Evolutionary conservation across 2,113 vertebrate genomes (phyloP).

Genomic region (Catharus fuscescens): DNA sequence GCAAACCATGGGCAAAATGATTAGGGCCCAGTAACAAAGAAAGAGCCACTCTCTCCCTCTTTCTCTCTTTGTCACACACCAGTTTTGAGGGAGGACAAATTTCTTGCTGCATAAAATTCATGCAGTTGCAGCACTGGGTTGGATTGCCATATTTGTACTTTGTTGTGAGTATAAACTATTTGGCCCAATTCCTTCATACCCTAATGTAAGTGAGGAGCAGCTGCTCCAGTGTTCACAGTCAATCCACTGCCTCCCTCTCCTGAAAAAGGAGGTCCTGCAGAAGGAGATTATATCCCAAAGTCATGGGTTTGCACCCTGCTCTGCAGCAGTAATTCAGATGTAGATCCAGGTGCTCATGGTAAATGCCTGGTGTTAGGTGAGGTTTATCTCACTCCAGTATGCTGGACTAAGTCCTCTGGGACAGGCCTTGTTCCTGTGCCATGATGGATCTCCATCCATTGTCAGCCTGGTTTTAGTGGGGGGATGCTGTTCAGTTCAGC

Average conservation of each 20-base stretch:
- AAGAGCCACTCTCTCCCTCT: background rate
- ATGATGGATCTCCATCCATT: background rate
- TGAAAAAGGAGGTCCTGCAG: background rate
- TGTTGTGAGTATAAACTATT: background rate
- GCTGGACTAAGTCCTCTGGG: background rate
- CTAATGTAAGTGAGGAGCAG: background rate
- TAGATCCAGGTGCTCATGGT: background rate
- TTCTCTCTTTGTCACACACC: background rate
- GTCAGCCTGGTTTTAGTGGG: accelerated
- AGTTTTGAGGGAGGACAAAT: background rate
- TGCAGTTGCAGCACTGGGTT: background rate
- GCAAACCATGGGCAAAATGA: background rate
- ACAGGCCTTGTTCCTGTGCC: background rate
- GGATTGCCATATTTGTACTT: background rate
- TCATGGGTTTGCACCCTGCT: background rate
- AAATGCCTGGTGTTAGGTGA: background rate
- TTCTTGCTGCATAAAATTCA: background rate
- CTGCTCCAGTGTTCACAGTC: background rate
- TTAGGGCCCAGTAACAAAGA: background rate
- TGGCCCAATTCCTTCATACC: background rate
- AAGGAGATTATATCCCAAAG: background rate
- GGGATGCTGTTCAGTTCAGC: background rate
- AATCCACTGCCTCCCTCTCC: background rate
- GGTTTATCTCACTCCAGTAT: background rate
- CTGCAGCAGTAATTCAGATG: background rate